A percentile compares a stretch with the other conserved stretches of the same genome.
Conservation (phyloP, 2,888 invertebrate species). For the Metellina segmentata region DNA sequence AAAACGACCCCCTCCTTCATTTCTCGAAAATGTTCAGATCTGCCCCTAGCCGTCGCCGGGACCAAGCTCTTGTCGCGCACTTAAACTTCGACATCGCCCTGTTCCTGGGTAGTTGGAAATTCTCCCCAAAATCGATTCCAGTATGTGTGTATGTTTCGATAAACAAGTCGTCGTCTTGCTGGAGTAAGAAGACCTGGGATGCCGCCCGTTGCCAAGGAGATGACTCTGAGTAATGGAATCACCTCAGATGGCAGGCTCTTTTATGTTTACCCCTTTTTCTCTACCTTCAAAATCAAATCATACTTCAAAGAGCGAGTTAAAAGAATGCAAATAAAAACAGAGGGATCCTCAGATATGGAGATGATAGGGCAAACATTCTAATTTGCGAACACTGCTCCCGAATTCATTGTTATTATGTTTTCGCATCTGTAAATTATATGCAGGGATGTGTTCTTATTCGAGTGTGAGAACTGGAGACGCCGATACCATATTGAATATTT, state of each 20-base stretch:
- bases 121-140: constrained; percentile 41
- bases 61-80: neutral
- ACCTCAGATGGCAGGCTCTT: constrained; percentile 34
- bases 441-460: neutral
- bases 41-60: too few species aligned
- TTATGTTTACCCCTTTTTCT: constrained; percentile 21
- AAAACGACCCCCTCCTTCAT: too few species aligned
- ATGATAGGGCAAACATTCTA: constrained; percentile 20
- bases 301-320: constrained; percentile 10
- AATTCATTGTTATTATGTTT: neutral
- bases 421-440: constrained; percentile 30
- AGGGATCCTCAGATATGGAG: constrained; percentile 2
- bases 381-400: constrained; percentile 26
- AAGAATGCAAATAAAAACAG: constrained; percentile 13
- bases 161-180: constrained; percentile 48
- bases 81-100: neutral
- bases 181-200: constrained; percentile 10
- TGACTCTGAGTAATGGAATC: constrained; percentile 52
- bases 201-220: constrained; percentile 48
- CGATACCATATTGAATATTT: constrained; percentile 44
- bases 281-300: constrained; percentile 43
- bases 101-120: constrained; percentile 1
- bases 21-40: too few species aligned
- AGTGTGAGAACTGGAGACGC: neutral
- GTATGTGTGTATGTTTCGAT: constrained; percentile 46